phyloP scores from a whole-genome alignment of 53 echinoderm and acorn worm genomes.

The Astropecten irregularis region DNA sequence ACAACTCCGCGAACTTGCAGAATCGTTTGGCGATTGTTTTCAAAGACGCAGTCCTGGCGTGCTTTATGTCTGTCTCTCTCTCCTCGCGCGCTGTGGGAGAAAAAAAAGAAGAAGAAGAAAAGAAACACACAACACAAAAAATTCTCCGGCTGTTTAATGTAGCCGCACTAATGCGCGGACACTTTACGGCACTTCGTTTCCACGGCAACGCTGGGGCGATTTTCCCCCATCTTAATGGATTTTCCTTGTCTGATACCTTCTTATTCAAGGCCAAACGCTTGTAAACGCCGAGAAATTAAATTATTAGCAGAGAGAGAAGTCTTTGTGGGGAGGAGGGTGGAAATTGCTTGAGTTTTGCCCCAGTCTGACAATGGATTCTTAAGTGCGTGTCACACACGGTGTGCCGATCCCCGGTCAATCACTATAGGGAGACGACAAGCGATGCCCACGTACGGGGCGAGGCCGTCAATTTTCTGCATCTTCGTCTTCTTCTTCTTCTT shows the following conservation, averaged over 20 bases:
- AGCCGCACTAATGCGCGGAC: conserved; percentile 35
- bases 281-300: conserved; percentile 53
- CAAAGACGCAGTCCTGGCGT: not conserved
- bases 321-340: conserved; percentile 30
- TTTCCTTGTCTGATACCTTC: conserved; percentile 45
- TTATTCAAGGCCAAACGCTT: conserved; percentile 56
- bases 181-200: conserved; percentile 46
- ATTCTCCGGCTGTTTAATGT: not conserved
- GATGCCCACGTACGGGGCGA: not conserved
- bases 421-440: too few species aligned
- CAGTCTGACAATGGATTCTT: conserved; percentile 16
- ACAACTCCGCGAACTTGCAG: too few species aligned
- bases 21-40: too few species aligned
- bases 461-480: conserved; percentile 2
- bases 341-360: conserved; percentile 49
- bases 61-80: not conserved
- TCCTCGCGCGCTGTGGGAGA: too few species aligned
- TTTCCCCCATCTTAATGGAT: conserved; percentile 49
- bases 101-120: too few species aligned
- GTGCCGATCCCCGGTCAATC: not conserved
- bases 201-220: conserved; percentile 33
- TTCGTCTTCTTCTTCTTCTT: too few species aligned
- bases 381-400: conserved; percentile 34
- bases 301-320: conserved; percentile 24
- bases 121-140: too few species aligned